These are phyloP conservation scores for Onychostoma macrolepis DNA, from an alignment of 2,113 vertebrate species.

Conservation along the genomic window DNA sequence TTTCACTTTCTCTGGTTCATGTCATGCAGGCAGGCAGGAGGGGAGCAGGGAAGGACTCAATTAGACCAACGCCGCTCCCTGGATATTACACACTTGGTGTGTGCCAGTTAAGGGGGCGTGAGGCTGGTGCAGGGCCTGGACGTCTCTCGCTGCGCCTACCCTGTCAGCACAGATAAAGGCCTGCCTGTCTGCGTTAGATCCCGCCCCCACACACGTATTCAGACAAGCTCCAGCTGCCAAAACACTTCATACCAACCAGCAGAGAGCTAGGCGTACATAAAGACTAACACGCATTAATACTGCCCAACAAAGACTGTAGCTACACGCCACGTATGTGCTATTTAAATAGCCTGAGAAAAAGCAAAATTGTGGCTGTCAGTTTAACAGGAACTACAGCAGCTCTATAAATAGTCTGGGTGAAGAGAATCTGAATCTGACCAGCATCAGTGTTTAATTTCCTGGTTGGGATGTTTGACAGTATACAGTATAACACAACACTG, in stretches of 20 bases:
- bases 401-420: conserved; percentile 32
- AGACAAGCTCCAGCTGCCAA: conserved; percentile 57
- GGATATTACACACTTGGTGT: conserved; percentile 58
- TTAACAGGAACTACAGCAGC: conserved; percentile 51
- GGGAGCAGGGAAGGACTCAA: conserved; percentile 59
- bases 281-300: conserved; percentile 39
- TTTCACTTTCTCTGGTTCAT: conserved; percentile 61
- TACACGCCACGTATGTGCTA: conserved; percentile 6
- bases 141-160: conserved; percentile 50
- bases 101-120: conserved; percentile 55
- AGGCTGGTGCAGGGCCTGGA: conserved; percentile 42
- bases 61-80: conserved; percentile 56
- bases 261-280: conserved; percentile 32
- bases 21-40: conserved; percentile 54
- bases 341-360: conserved; percentile 53
- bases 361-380: conserved; percentile 38
- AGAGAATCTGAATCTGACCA: conserved; percentile 33
- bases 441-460: conserved; percentile 33
- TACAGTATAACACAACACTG: conserved; percentile 23
- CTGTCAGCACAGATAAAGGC: conserved; percentile 55
- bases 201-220: conserved; percentile 38
- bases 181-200: conserved; percentile 51
- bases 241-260: conserved; percentile 45
- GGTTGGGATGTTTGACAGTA: not conserved
- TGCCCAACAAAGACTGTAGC: conserved; percentile 23